Percentiles rank a stretch among this genome's conserved stretches.
Conservation (phyloP, 2,888 invertebrate species). For the Dolichomitus sp. region DNA sequence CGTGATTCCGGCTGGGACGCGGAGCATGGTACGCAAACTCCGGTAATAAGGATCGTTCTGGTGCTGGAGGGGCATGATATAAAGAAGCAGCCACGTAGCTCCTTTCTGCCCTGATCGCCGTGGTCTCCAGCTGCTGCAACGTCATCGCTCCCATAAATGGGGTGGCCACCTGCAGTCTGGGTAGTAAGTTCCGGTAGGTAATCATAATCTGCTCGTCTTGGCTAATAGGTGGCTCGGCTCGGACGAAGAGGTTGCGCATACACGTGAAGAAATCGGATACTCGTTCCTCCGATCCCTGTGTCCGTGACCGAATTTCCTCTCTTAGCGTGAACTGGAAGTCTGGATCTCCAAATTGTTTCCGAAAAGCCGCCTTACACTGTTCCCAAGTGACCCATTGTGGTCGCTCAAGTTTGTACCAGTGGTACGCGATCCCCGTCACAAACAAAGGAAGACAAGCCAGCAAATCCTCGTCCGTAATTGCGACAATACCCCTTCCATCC, state of each 20-base stretch:
- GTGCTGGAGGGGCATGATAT: neutral
- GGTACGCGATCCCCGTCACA: neutral
- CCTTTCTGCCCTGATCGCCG: neutral
- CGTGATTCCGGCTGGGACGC: neutral
- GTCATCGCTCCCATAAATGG: neutral
- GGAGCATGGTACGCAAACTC: conserved; percentile 3
- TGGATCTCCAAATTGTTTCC: neutral
- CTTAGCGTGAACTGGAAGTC: neutral
- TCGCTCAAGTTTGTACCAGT: neutral
- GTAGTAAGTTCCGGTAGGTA: conserved; percentile 23
- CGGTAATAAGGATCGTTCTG: neutral
- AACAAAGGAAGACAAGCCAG: neutral
- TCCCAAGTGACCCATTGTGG: neutral
- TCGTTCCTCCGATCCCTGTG: conserved; percentile 8
- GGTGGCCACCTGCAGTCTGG: conserved; percentile 21
- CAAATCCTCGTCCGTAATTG: neutral
- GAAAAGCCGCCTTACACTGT: neutral
- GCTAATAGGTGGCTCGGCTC: neutral
- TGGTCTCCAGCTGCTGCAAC: neutral
- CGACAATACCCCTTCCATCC: neutral
- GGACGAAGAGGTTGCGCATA: conserved; percentile 6
- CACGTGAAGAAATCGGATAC: conserved; percentile 20
- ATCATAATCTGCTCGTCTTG: neutral
- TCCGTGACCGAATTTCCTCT: neutral
- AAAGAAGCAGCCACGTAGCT: neutral